These are phyloP conservation scores for Drosophila paucipuncta DNA, from an alignment of 2,888 invertebrate species.

Conservation along the genomic window DNA sequence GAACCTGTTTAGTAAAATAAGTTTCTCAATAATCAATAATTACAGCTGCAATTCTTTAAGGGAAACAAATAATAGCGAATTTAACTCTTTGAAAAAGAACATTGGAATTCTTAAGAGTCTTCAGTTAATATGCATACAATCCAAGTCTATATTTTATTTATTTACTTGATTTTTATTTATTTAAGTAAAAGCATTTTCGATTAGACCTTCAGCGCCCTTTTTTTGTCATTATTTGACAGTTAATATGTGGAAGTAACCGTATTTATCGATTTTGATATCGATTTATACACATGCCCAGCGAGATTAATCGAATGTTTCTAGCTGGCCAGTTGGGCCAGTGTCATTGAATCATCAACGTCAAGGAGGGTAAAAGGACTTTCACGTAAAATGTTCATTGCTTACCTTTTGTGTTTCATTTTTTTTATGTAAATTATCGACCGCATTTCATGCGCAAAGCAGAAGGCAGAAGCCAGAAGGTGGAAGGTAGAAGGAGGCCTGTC, in stretches of 20 bases:
- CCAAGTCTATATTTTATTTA: not conserved
- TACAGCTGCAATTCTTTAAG: not conserved
- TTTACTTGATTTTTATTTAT: not conserved
- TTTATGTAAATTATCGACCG: slow-evolving; percentile 79
- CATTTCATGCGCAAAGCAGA: slow-evolving; percentile 31
- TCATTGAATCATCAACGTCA: slow-evolving; percentile 25
- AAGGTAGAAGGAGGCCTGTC: slow-evolving; percentile 43
- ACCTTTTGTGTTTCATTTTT: slow-evolving; percentile 50
- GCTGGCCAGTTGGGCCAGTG: slow-evolving; percentile 18
- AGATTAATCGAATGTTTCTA: slow-evolving; percentile 13
- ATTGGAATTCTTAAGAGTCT: not conserved
- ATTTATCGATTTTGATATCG: not conserved
- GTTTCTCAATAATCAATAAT: not conserved
- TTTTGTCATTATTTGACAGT: not conserved
- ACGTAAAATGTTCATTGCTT: slow-evolving; percentile 15
- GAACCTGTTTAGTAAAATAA: not conserved
- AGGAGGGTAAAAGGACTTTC: slow-evolving; percentile 27
- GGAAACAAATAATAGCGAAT: not conserved
- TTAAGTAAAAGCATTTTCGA: not conserved
- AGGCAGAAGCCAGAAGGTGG: slow-evolving; percentile 1
- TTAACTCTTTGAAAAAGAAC: not conserved
- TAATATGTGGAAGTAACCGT: not conserved
- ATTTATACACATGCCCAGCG: not conserved
- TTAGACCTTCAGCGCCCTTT: not conserved
- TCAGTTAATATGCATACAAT: not conserved